Evolutionary conservation across 2,113 vertebrate genomes (phyloP), one percentile per base, ranked within the genome.

Genomic region (Mesembrinibis cayennensis): DNA sequence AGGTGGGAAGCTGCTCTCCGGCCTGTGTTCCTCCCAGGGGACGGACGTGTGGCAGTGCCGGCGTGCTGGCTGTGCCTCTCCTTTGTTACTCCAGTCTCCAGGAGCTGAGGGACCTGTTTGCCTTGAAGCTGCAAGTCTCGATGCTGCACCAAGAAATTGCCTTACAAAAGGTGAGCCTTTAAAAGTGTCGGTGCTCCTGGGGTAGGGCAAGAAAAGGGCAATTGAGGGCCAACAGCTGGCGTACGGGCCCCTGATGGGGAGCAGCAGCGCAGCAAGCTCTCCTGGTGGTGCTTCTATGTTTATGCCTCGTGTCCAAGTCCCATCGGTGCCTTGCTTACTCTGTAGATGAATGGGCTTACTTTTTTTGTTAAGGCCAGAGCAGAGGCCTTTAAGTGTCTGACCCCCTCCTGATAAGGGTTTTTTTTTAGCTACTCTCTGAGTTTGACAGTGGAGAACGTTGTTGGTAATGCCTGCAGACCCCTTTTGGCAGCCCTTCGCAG

Each of bases 91-190:
- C 94, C 82, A 98, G 97, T 22, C 84, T 97, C 76, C 73, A 91
- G 55, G 99, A 99, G 93, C 98, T 99, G 53, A 96, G 95, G 30
- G 96, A 98, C 36, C 89, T 99, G 92, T 98, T 98, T 21, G 85
- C 72, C 65, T 98, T 98, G 89, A 98, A 98, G 89, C 98, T 99
- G 61, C 97, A 61, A 19, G 98, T 99, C 72, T 96, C 96, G 11
- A 96, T 98, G 97, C 96, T 99, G 74, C 96, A 98, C 42, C 98
- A 99, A 96, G 98, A 99, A 96, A 78, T 98, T n/a, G 81, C 98
- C 82, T 97, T 99, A 10, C 98, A 99, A 49, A 98, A 99, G 99
- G 99, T 99, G 90, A 85, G 81, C 70, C 58, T 86, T 76, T 19
- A 18, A n/a, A 38, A 53, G 45, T 3, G 40, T 40, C 42, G 11